Evolutionary conservation across 1,140 invertebrate species (phyloP).

Genomic region (Thaumatotibia leucotreta): DNA sequence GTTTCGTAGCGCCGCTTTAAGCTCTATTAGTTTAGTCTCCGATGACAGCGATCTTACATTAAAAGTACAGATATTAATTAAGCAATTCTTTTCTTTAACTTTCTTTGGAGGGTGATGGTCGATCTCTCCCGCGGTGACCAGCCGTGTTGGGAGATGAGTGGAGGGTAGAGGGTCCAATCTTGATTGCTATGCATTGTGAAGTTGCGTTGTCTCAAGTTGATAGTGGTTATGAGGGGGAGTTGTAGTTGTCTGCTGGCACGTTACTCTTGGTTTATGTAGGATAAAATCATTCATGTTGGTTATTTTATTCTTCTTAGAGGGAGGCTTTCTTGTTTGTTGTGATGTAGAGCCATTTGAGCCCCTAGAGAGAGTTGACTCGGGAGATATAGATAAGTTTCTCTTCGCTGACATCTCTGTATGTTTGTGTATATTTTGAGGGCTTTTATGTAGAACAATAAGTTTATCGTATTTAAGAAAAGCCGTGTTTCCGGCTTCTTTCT

Average conservation of each 20-base stretch:
- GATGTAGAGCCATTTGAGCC: neutral
- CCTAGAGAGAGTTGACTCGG: too few species aligned
- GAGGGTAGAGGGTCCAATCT: constrained; percentile 13
- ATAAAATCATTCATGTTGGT: too few species aligned
- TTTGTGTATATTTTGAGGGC: too few species aligned
- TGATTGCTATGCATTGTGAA: too few species aligned
- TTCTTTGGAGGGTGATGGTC: constrained; percentile 37
- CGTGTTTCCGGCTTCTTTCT: constrained; percentile 18
- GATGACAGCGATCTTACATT: constrained; percentile 34
- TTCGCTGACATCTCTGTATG: neutral
- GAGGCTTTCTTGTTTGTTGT: constrained; percentile 16
- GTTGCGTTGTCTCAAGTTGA: too few species aligned
- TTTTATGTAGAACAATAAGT: constrained; percentile 18
- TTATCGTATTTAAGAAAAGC: constrained; percentile 27
- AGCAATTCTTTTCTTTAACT: too few species aligned
- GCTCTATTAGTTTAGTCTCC: constrained; percentile 25
- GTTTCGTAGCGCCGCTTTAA: too few species aligned
- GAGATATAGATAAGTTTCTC: constrained; percentile 12
- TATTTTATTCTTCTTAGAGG: constrained; percentile 17
- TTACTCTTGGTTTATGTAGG: too few species aligned
- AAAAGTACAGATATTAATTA: constrained; percentile 26
- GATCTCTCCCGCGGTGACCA: constrained; percentile 32
- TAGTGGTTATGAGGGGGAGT: too few species aligned
- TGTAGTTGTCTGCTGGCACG: too few species aligned
- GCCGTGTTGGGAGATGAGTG: constrained; percentile 29